Evolutionary conservation across 2,797 vertebrate species (phyloP).

Genomic region (Epinephelus coioides): DNA sequence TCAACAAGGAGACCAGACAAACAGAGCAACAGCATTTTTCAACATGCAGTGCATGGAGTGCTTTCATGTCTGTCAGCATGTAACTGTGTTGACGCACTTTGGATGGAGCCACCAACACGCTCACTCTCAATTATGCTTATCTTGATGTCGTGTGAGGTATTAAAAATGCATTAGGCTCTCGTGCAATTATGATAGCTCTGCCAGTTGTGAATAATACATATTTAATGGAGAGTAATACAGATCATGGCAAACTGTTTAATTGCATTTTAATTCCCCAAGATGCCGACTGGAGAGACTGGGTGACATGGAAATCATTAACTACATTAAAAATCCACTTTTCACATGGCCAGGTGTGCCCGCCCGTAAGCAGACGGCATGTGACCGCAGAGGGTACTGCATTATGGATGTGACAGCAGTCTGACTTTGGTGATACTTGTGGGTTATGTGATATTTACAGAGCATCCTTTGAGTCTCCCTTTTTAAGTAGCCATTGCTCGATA

Average conservation of each 20-base stretch:
- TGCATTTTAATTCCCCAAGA: constrained; percentile 66
- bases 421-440: constrained; percentile 42
- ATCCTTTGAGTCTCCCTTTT: constrained; percentile 31
- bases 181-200: constrained; percentile 71
- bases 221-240: constrained; percentile 72
- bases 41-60: constrained; percentile 35
- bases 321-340: constrained; percentile 28
- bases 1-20: constrained; percentile 22
- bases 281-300: constrained; percentile 21
- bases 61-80: constrained; percentile 47
- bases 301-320: constrained; percentile 33
- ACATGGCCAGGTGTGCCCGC: constrained; percentile 29
- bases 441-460: constrained; percentile 63
- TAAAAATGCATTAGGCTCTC: constrained; percentile 81
- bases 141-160: constrained; percentile 65
- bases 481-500: constrained; percentile 60
- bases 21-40: constrained; percentile 36
- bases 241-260: constrained; percentile 77
- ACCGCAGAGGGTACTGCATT: constrained; percentile 27
- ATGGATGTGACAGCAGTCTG: constrained; percentile 39
- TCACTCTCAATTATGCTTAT: constrained; percentile 74
- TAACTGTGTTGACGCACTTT: constrained; percentile 53
- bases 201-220: constrained; percentile 78
- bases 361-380: constrained; percentile 29
- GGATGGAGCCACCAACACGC: constrained; percentile 41